Conservation (phyloP, 2,113 vertebrate species). For the Salminus brasiliensis region DNA sequence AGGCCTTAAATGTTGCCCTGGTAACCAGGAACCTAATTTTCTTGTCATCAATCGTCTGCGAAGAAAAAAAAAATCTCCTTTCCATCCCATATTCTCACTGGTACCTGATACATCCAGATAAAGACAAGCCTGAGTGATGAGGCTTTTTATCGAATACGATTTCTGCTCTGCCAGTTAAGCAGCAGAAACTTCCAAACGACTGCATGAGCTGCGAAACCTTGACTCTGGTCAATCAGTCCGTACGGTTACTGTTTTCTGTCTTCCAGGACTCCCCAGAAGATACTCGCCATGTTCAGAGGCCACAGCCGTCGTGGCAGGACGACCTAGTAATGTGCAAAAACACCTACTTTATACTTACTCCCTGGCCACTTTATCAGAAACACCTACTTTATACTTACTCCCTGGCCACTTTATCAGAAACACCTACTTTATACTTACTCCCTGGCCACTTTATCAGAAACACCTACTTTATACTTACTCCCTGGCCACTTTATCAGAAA, state of each 20-base stretch:
- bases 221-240: neutral
- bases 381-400: too few relatives aligned
- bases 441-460: too few relatives aligned
- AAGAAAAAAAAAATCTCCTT: too few relatives aligned
- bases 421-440: too few relatives aligned
- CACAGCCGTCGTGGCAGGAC: conserved; percentile 73
- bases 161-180: neutral
- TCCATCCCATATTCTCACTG: neutral
- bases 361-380: too few relatives aligned
- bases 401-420: too few relatives aligned
- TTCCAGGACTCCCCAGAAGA: conserved; percentile 68
- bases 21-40: conserved; percentile 14
- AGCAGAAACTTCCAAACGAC: neutral
- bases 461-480: too few relatives aligned
- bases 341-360: too few relatives aligned
- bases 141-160: neutral
- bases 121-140: neutral
- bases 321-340: conserved; percentile 67
- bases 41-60: conserved; percentile 9
- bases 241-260: neutral
- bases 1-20: conserved; percentile 21
- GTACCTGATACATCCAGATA: neutral
- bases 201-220: neutral
- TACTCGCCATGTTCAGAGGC: conserved; percentile 67
- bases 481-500: too few relatives aligned